Evolutionary conservation across 1,140 invertebrate genomes (phyloP), one percentile per base, ranked within the genome.

Genomic region (Oscheius sp.): DNA sequence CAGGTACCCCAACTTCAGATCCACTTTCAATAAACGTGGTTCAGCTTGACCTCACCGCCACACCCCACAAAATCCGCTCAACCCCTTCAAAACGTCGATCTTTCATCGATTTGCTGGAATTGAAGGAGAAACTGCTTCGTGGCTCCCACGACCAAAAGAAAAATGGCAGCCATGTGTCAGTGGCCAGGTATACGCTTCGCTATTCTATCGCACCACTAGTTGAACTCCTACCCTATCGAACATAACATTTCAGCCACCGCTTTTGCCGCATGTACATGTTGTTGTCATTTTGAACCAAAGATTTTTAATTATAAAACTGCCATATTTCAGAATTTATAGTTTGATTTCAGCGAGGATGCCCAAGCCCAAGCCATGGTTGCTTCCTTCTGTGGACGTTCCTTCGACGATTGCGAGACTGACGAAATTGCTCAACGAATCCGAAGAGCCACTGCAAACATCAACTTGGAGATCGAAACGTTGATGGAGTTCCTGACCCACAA

Each of bases 311-410:
- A 23, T 26, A 13, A 55, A 55, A 7, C 49, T 4, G 28, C 49
- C 28, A 10, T 23, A 29, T 28, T 76, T 35, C n/a, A 34, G 49
- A 31, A 10, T 42, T 10, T 10, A 42, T 10, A 10, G n/a, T 42
- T 42, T 42, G 10, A n/a, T 80, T 84, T 70, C 64, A 84, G 80
- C 49, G 82, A 83, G 18, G 82, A 84, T 36, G 82, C 81, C 0
- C 82, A 84, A 46, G 82, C 83, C 7, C 82, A 83, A 67, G 83
- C 83, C n/a, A 83, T 83, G 82, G 82, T 83, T 31, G 83, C 82
- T 10, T 81, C 79, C 7, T 83, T 83, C 70, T 83, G 82, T 74
- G 82, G 82, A 18, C 80, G 82, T 15, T 83, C 81, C n/a, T 83
- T 83, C 71, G 82, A 83, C 46, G 82, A 84, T 66, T 74, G 79